Conservation (phyloP, 2,888 invertebrate species). For the Cynaeus angustus region DNA sequence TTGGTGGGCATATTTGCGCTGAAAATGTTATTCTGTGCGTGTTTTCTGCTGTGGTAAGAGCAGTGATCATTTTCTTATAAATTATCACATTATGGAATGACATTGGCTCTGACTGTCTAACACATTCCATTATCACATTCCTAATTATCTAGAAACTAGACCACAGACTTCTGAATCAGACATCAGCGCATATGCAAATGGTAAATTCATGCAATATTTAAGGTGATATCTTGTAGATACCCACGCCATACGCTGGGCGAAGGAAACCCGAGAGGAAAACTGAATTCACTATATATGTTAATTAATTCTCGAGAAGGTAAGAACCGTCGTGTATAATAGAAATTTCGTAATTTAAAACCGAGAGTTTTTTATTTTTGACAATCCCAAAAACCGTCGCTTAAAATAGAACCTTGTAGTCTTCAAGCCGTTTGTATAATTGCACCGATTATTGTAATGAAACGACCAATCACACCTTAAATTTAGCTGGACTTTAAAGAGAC, state of each 20-base stretch:
- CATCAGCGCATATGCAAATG: constrained; percentile 43
- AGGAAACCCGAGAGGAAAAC: constrained; percentile 40
- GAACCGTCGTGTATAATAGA: constrained; percentile 29
- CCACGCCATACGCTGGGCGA: constrained; percentile 20
- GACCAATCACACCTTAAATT: constrained; percentile 5
- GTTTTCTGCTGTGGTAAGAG: constrained; percentile 5
- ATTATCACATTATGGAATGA: constrained; percentile 39
- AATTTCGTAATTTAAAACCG: constrained; percentile 8
- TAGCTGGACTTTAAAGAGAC: constrained; percentile 8
- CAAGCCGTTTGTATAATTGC: constrained; percentile 28
- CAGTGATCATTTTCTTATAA: constrained; percentile 33
- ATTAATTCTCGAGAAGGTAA: constrained; percentile 36
- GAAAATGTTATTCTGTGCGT: constrained; percentile 20
- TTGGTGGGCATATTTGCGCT: constrained; percentile 13
- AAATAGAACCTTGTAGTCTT: not conserved
- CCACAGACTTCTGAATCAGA: constrained; percentile 46
- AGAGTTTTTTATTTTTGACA: not conserved
- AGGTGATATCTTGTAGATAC: constrained; percentile 31
- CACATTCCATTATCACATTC: constrained; percentile 44
- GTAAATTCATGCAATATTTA: constrained; percentile 47
- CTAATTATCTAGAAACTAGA: constrained; percentile 43
- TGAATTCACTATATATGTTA: constrained; percentile 46
- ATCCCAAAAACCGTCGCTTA: constrained; percentile 17
- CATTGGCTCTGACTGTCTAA: constrained; percentile 33
- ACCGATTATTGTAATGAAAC: constrained; percentile 18